Base-by-base conservation (phyloP, 2,113 vertebrate species). In the Aplodontia rufa region DNA sequence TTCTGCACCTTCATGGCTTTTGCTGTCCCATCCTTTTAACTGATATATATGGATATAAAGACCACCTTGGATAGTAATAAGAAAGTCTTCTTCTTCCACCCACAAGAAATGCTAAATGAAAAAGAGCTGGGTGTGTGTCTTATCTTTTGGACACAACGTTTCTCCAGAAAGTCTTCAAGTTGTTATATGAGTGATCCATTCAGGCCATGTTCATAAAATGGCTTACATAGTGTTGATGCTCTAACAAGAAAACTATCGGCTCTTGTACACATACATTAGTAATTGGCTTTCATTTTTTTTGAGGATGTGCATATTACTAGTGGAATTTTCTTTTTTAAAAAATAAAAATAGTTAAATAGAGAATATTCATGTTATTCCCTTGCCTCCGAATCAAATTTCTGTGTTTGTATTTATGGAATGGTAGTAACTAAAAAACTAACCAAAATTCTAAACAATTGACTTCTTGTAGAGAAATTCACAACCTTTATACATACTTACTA, bases 131-230 rank as follows among this genome's bases (percentile, higher is more conserved):
- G 83, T 49, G 89, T 37, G 37, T 83, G 64, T 78, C 62, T 97
- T 79, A 71, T 98, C n/a, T 93, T 91, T 84, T 74, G 92, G 87
- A 97, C 62, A 94, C 92, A 96, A 6, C 3, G 35, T 95, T 97
- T 96, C 78, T 97, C 98, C 93, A 97, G 89, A 97, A 97, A 97
- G 11, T 68, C 22, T 96, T 51, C 60, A 95, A 60, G 72, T 58
- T 79, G 24, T 88, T 86, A 79, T 45, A 88, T 45, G 32, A 88
- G 30, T n/a, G 20, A 90, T 76, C 17, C 16, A 79, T 93, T 92
- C 75, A 75, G 35, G 0, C 58, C 82, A 87, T 84, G 22, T 40
- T 96, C 92, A 94, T 64, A 96, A 87, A 98, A 66, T 28, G n/a
- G 51, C 9, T 79, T 37, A 71, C 90, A 84, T 91, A 64, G 49